Evolutionary conservation across 2,113 vertebrate genomes (phyloP).

Genomic region (Okapia johnstoni): DNA sequence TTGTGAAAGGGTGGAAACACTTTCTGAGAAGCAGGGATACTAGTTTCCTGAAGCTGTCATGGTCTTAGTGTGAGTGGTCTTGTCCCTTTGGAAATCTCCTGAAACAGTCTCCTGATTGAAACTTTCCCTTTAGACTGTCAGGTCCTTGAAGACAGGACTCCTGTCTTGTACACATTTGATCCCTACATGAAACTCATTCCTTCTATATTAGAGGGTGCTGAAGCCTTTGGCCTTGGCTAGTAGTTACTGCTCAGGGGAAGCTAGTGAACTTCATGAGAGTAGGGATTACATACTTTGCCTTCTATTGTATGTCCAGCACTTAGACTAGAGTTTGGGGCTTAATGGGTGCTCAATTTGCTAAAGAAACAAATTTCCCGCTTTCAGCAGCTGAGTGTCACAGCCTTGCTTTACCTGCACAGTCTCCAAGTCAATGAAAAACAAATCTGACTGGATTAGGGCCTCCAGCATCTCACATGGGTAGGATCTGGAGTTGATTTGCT

Average conservation of each 20-base stretch:
- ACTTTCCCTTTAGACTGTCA: background rate
- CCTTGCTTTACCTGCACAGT: background rate
- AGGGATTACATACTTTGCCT: background rate
- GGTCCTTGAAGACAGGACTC: background rate
- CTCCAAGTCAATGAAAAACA: background rate
- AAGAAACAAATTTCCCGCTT: background rate
- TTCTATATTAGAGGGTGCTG: background rate
- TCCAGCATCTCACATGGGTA: background rate
- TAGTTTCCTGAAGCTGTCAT: background rate
- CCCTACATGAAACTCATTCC: background rate
- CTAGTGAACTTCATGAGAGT: background rate
- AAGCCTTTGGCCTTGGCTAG: background rate
- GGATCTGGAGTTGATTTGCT: background rate
- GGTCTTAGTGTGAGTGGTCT: background rate
- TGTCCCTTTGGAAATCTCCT: background rate
- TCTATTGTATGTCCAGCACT: background rate
- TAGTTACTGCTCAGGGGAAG: background rate
- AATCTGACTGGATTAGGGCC: background rate
- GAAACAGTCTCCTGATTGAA: background rate
- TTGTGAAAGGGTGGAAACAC: background rate
- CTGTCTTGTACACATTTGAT: background rate
- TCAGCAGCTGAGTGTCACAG: background rate
- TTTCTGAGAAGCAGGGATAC: background rate
- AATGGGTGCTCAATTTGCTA: background rate
- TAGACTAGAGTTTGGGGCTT: background rate